phyloP scores from a whole-genome alignment of 2,797 vertebrate species.

The Rallus crepitans region DNA sequence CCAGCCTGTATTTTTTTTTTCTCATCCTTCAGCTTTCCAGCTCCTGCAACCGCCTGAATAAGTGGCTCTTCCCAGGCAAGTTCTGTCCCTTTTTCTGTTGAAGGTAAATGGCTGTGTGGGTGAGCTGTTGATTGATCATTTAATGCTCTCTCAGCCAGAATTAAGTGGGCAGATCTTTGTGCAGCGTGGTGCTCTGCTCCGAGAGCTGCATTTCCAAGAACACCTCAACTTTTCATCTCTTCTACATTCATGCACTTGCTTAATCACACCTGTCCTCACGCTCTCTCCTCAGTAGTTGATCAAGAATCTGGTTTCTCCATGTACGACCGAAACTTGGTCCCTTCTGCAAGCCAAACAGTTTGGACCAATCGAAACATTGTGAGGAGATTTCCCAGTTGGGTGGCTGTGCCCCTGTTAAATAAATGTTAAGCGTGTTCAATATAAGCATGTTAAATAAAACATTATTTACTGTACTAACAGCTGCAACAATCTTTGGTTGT shows the following conservation, averaged over 20 bases:
- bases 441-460: neutral
- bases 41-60: neutral
- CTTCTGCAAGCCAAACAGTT: neutral
- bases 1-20: neutral
- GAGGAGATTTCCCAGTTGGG: neutral
- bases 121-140: conserved; percentile 36
- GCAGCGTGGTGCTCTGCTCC: neutral
- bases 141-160: neutral
- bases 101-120: conserved; percentile 1
- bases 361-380: neutral
- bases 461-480: neutral
- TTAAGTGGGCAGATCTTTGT: conserved; percentile 14
- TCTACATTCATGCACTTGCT: neutral
- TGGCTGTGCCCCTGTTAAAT: neutral
- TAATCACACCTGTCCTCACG: neutral
- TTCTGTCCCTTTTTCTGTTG: neutral
- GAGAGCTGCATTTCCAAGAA: neutral
- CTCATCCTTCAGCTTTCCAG: neutral
- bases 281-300: neutral
- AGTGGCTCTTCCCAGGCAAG: neutral
- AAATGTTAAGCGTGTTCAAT: neutral
- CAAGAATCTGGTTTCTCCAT: neutral
- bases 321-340: neutral
- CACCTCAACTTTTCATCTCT: neutral
- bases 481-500: neutral